Conservation (phyloP, 2,888 invertebrate genomes). For the Pyralis farinalis region DNA sequence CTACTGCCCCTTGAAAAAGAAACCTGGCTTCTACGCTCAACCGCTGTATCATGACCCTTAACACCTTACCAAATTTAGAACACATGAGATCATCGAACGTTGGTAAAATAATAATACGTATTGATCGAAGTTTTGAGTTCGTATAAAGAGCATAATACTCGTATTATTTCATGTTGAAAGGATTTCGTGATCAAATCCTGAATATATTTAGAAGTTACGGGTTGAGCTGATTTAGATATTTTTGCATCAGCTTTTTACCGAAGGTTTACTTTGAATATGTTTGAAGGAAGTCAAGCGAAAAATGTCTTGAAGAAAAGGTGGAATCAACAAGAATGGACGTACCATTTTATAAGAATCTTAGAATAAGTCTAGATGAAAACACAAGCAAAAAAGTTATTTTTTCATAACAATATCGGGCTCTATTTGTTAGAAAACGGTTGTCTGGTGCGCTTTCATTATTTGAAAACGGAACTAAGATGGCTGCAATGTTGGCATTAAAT, state of each 20-base stretch:
- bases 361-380: slow-evolving; percentile 21
- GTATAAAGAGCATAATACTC: slow-evolving; percentile 16
- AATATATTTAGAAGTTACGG: slow-evolving; percentile 17
- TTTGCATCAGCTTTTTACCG: not conserved
- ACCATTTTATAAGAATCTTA: slow-evolving; percentile 19
- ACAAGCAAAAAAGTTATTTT: slow-evolving; percentile 31
- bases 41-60: slow-evolving; percentile 32
- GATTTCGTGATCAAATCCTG: slow-evolving; percentile 23
- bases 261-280: not conserved
- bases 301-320: not conserved
- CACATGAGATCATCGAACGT: not conserved
- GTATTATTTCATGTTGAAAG: slow-evolving; percentile 27
- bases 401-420: slow-evolving; percentile 46
- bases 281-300: slow-evolving; percentile 5
- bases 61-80: not conserved
- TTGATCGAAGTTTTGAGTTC: slow-evolving; percentile 38
- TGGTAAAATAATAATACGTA: slow-evolving; percentile 26
- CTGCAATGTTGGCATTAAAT: slow-evolving; percentile 34
- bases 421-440: slow-evolving; percentile 53
- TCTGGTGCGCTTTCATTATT: slow-evolving; percentile 57
- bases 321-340: slow-evolving; percentile 9
- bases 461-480: slow-evolving; percentile 42
- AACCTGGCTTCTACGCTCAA: slow-evolving; percentile 37
- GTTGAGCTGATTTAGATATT: slow-evolving; percentile 5
- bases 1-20: slow-evolving; percentile 54